Evolutionary conservation across 2,113 vertebrate genomes (phyloP).

Genomic region (Rhodinocichla rosea): DNA sequence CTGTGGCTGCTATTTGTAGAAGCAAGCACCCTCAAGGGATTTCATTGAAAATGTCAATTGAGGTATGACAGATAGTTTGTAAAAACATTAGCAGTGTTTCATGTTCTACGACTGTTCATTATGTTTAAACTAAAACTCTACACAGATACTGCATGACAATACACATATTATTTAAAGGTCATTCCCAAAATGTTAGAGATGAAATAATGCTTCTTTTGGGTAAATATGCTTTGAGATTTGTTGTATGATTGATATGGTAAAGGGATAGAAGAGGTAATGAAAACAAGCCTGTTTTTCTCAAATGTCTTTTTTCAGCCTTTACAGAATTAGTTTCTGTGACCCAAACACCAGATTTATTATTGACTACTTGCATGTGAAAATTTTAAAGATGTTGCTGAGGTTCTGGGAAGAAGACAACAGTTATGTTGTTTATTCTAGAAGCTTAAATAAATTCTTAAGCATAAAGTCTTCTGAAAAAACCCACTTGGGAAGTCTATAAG

Average conservation of each 20-base stretch:
- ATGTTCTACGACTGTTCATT: background rate
- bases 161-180: background rate
- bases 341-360: background rate
- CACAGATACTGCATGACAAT: background rate
- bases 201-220: background rate
- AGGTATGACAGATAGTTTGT: background rate
- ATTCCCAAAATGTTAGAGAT: background rate
- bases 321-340: background rate
- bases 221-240: background rate
- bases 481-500: background rate
- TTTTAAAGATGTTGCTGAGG: background rate
- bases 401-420: background rate
- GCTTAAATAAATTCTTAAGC: background rate
- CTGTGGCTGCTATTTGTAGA: background rate
- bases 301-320: background rate
- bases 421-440: background rate
- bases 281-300: background rate
- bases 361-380: background rate
- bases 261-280: background rate
- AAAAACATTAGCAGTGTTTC: background rate
- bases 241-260: background rate
- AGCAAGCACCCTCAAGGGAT: background rate
- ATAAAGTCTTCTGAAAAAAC: background rate
- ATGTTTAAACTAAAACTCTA: constrained; percentile 1
- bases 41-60: background rate